Evolutionary conservation across 2,888 invertebrate species (phyloP).

Genomic region (Caenorhabditis sp.): DNA sequence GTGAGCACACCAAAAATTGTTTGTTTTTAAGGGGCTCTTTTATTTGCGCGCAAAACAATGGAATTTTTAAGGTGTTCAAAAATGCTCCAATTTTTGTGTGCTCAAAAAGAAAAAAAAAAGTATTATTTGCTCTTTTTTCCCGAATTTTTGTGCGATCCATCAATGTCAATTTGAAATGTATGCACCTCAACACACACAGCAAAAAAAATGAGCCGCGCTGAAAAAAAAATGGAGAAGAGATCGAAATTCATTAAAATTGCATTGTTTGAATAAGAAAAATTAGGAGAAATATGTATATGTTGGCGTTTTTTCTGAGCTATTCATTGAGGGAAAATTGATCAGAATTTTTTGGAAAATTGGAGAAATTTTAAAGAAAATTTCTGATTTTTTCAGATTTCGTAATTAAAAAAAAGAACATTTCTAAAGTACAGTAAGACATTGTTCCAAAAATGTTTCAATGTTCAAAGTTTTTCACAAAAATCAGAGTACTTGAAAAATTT

Average conservation of each 20-base stretch:
- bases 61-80: background rate
- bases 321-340: background rate
- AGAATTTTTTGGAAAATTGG: background rate
- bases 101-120: too few species aligned
- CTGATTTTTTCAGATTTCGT: too few species aligned
- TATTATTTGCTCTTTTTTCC: too few species aligned
- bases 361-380: conserved; percentile 2
- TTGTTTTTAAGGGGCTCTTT: background rate
- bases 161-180: background rate
- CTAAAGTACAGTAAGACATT: too few species aligned
- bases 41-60: conserved; percentile 1
- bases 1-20: background rate
- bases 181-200: too few species aligned
- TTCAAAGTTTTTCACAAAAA: too few species aligned
- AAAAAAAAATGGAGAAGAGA: background rate
- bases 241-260: background rate
- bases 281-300: background rate
- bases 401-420: too few species aligned
- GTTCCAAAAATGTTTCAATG: too few species aligned
- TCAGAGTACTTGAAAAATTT: too few species aligned
- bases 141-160: background rate
- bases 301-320: too few species aligned
- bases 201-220: too few species aligned
- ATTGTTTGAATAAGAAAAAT: background rate
- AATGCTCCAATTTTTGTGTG: background rate